These are phyloP conservation scores for Ariopsis seemanni DNA, from an alignment of 2,113 vertebrate species.

Conservation along the genomic window DNA sequence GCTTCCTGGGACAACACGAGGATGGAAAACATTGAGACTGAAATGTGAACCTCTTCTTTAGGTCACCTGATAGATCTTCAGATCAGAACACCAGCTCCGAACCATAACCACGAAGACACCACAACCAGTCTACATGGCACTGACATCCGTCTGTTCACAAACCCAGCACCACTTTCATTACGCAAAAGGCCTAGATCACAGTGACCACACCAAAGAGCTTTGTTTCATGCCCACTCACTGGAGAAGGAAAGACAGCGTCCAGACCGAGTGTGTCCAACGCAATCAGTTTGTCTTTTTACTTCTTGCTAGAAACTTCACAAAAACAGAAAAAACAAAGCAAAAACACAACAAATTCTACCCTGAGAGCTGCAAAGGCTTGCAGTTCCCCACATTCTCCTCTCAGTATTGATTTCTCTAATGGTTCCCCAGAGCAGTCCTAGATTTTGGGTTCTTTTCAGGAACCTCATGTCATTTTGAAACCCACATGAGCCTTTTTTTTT, in stretches of 20 bases:
- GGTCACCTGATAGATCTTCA: slow-evolving; percentile 1
- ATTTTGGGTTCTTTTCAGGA: not conserved
- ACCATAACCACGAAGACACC: slow-evolving; percentile 1
- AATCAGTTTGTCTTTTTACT: slow-evolving; percentile 38
- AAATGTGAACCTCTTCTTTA: not conserved
- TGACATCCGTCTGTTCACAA: slow-evolving; percentile 57
- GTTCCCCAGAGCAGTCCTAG: not conserved
- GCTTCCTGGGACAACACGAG: not conserved
- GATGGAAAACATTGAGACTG: not conserved
- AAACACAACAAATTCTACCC: slow-evolving; percentile 32
- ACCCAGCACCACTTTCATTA: slow-evolving; percentile 61
- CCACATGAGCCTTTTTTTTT: not conserved
- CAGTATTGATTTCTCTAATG: not conserved
- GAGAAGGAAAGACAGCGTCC: slow-evolving; percentile 61
- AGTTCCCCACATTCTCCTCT: slow-evolving; percentile 33
- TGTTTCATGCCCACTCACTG: slow-evolving; percentile 58
- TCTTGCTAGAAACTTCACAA: slow-evolving; percentile 37
- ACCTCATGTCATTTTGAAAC: not conserved
- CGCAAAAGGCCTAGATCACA: slow-evolving; percentile 66
- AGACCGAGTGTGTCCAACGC: slow-evolving; percentile 8
- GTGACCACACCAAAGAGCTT: slow-evolving; percentile 61
- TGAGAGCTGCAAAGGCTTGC: not conserved
- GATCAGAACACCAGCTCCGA: not conserved
- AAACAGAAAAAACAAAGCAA: slow-evolving; percentile 23
- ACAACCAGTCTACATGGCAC: slow-evolving; percentile 50